Evolutionary conservation across 1,140 invertebrate genomes (phyloP).

Genomic region (Ladona fulva): DNA sequence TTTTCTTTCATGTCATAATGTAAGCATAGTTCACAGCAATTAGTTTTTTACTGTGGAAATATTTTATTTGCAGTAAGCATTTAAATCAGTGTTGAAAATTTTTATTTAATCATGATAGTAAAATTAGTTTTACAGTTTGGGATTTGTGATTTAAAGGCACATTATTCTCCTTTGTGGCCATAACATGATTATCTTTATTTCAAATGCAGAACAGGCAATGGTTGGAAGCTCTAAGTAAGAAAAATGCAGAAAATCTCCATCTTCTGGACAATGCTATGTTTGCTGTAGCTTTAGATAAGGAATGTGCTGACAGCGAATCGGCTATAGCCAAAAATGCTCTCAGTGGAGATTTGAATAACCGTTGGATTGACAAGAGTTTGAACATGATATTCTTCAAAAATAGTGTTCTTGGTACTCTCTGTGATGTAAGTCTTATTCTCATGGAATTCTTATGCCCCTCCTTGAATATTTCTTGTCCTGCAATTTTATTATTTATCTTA

Average conservation of each 20-base stretch:
- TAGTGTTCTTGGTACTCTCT: slow-evolving; percentile 36
- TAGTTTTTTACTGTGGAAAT: no score
- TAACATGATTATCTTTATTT: no score
- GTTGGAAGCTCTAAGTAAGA: slow-evolving; percentile 41
- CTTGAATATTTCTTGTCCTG: slow-evolving; percentile 13
- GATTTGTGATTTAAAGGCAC: no score
- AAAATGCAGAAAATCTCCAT: slow-evolving; percentile 49
- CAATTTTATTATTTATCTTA: slow-evolving; percentile 12
- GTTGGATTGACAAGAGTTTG: slow-evolving; percentile 47
- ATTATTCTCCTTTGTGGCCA: no score
- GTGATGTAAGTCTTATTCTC: slow-evolving; percentile 27
- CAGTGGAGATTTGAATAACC: slow-evolving; percentile 40
- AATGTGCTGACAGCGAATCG: slow-evolving; percentile 33
- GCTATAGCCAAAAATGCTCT: slow-evolving; percentile 31
- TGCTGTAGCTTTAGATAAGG: slow-evolving; percentile 50
- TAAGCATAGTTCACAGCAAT: no score
- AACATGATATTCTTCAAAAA: slow-evolving; percentile 40
- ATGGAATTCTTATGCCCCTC: not conserved
- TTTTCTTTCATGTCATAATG: no score
- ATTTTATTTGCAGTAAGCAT: no score
- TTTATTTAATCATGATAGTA: no score
- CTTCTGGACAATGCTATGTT: slow-evolving; percentile 55
- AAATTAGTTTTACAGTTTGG: no score
- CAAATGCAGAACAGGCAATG: slow-evolving; percentile 36
- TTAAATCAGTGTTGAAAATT: no score